Percentiles rank a stretch among this genome's conserved stretches.
Conservation (phyloP, 2,113 vertebrate species). For the Onychostruthus taczanowskii region DNA sequence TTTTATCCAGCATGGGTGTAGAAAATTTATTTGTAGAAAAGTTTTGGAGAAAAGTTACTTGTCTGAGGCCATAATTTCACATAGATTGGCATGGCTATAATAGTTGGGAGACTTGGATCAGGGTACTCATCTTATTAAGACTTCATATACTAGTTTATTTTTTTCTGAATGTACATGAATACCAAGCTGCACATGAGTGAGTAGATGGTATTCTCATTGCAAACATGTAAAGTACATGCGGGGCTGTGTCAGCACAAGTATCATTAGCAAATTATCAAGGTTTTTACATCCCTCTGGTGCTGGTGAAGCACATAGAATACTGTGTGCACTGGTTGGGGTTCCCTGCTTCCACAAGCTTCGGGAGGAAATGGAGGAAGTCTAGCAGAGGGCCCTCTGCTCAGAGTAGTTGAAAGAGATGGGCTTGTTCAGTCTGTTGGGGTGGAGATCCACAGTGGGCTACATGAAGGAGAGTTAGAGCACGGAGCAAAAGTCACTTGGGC, state of each 20-base stretch:
- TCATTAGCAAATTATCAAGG: neutral
- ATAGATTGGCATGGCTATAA: neutral
- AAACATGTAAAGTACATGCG: neutral
- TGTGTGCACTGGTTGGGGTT: neutral
- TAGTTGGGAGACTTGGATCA: neutral
- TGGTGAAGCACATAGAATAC: neutral
- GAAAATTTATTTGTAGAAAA: too few species aligned
- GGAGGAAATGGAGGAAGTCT: neutral
- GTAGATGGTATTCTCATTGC: neutral
- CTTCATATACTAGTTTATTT: neutral
- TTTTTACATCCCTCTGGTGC: neutral
- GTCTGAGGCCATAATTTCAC: neutral
- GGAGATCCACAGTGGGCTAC: neutral
- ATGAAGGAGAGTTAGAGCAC: neutral
- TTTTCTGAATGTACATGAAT: neutral
- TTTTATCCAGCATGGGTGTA: neutral
- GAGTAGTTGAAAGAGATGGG: neutral
- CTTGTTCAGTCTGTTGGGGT: neutral
- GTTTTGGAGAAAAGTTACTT: neutral
- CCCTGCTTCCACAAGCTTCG: neutral
- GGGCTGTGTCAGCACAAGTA: neutral
- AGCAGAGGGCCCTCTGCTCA: neutral
- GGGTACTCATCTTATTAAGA: neutral
- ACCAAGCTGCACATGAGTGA: neutral
- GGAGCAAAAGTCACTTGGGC: neutral